These are phyloP conservation scores for Rhodeus uyekii DNA, from an alignment of 2,797 vertebrate species.

Conservation along the genomic window DNA sequence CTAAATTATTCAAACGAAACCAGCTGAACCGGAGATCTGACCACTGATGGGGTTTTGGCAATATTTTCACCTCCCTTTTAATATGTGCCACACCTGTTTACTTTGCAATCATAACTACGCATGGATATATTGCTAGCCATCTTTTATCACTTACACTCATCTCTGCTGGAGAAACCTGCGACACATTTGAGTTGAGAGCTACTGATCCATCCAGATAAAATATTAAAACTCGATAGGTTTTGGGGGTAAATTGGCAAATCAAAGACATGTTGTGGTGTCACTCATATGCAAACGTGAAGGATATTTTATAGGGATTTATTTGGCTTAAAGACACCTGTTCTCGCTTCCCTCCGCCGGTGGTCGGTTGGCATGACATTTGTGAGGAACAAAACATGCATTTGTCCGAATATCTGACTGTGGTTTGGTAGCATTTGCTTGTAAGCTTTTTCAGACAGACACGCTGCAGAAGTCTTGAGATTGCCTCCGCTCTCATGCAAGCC, in stretches of 20 bases:
- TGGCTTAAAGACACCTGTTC: neutral
- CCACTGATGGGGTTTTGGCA: neutral
- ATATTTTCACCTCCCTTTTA: neutral
- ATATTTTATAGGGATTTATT: neutral
- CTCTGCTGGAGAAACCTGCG: neutral
- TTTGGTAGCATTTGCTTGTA: neutral
- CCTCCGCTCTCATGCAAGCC: conserved; percentile 45
- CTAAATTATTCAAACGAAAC: neutral
- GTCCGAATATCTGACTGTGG: neutral
- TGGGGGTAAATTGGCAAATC: neutral
- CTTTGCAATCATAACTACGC: neutral
- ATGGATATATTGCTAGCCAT: neutral
- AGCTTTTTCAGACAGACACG: neutral
- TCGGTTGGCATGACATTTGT: neutral
- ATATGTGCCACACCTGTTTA: neutral
- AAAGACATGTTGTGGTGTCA: neutral
- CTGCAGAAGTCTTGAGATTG: conserved; percentile 6
- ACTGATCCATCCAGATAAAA: neutral
- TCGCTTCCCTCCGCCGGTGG: neutral
- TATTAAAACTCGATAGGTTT: neutral
- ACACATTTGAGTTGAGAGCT: neutral
- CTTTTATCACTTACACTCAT: neutral
- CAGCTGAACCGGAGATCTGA: neutral
- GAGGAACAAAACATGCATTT: neutral
- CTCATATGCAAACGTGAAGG: neutral